Base-by-base conservation (phyloP, 2,888 invertebrate genomes). In the Lycaena phlaeas region DNA sequence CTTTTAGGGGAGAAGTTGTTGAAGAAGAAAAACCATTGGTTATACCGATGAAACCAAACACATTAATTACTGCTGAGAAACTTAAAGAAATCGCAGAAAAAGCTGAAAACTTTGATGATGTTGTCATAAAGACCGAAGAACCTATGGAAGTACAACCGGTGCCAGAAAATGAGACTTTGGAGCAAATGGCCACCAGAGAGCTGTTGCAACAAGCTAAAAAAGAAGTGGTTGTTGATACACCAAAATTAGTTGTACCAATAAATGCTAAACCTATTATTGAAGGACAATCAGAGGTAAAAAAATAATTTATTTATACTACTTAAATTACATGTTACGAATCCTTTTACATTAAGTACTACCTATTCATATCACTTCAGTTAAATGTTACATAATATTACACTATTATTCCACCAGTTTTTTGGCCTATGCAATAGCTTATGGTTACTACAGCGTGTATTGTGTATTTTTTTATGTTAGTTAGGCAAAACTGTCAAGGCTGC, bases 161-260 rank as follows among this genome's bases (percentile, higher is more conserved):
- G 31, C 46, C 59, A 5, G 55, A 62, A 48, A 68, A 66, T 68
- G 76, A 63, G 56, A 66, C 70, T 0, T 43, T 81, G 14, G 93
- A 94, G 43, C 89, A 92, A 63, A 87, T 90, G 64, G 94, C 93
- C 12, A 89, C 90, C 0, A 82, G 88, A 46, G 93, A 94, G 72
- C 72, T 95, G 22, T 58, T 94, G 30, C 85, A 87, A 50, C 90
- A 89, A 57, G 69, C 85, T 1, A 75, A 73, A 14, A 74, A 81
- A 25, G 57, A 65, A 14, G 65, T 78, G 10, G 72, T 65, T 50
- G 56, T 66, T 1, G 72, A 81, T 30, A 54, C 54, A 2, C 60
- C 70, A 36, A 56, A 68, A 4, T 61, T 88, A 11, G 75, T 86
- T 2, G 73, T 93, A 7, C 87, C 90, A 1, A 53, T 89, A n/a